These are phyloP conservation scores for Salmo trutta DNA, from an alignment of 2,797 vertebrate species.

Conservation along the genomic window DNA sequence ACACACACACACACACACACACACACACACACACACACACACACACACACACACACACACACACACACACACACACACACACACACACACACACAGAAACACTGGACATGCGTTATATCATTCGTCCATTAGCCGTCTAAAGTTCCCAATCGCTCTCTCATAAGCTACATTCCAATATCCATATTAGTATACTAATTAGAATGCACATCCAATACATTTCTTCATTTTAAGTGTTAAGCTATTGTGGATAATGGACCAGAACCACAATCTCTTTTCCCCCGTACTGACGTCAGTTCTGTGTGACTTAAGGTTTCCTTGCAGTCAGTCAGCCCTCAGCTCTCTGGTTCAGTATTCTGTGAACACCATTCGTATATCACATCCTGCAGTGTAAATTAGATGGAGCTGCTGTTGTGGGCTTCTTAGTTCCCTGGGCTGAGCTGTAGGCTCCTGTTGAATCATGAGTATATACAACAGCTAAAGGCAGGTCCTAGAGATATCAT, in stretches of 20 bases:
- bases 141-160: not conserved
- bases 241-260: not conserved
- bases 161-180: not conserved
- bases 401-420: slow-evolving; percentile 19
- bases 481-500: not conserved
- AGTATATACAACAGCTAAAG: not conserved
- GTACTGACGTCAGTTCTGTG: not conserved
- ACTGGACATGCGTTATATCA: not conserved
- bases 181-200: not conserved
- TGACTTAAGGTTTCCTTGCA: not conserved
- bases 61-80: slow-evolving; percentile 45
- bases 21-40: not conserved
- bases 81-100: not conserved
- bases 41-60: not conserved
- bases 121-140: not conserved
- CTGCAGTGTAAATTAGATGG: slow-evolving; percentile 20
- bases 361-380: slow-evolving; percentile 3
- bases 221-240: not conserved
- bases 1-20: slow-evolving; percentile 43
- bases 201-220: not conserved
- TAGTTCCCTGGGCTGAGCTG: slow-evolving; percentile 4
- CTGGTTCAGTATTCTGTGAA: slow-evolving; percentile 20
- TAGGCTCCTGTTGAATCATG: slow-evolving; percentile 24
- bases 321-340: not conserved
- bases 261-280: not conserved